phyloP scores from a whole-genome alignment of 2,888 invertebrate species.

The Papilio elwesi region DNA sequence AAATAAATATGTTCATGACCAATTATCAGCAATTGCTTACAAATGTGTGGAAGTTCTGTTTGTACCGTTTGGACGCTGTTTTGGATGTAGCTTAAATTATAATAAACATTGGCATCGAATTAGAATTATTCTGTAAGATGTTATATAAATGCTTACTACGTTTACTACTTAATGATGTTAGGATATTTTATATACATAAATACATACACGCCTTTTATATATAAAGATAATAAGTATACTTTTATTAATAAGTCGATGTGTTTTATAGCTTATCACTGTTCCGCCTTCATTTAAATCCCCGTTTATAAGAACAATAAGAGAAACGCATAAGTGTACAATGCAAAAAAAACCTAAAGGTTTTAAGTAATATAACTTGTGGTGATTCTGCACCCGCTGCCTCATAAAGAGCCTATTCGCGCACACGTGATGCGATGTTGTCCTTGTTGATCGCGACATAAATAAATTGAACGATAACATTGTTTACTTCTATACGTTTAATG shows the following conservation, averaged over 20 bases:
- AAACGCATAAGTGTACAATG: background rate
- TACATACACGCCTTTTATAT: too few relatives aligned
- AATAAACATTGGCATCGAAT: too few relatives aligned
- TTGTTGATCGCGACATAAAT: conserved; percentile 10
- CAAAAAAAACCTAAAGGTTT: conserved; percentile 11
- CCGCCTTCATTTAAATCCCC: background rate
- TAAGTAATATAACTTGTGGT: background rate
- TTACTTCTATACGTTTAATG: conserved; percentile 5
- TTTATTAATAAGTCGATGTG: background rate
- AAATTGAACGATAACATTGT: conserved; percentile 15
- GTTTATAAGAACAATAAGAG: conserved; percentile 12
- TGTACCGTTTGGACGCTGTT: too few relatives aligned
- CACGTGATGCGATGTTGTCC: conserved; percentile 4
- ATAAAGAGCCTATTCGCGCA: conserved; percentile 7
- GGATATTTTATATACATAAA: too few relatives aligned
- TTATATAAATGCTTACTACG: too few relatives aligned
- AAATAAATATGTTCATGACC: too few relatives aligned
- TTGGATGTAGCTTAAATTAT: too few relatives aligned
- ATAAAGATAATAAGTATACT: background rate
- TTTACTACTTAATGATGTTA: too few relatives aligned
- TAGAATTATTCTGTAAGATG: too few relatives aligned
- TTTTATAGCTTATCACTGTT: background rate
- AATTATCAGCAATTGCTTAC: too few relatives aligned
- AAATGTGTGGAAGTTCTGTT: too few relatives aligned
- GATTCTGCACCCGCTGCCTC: background rate